Evolutionary conservation across 2,113 vertebrate species (phyloP), one percentile per base, ranked within the genome.

Genomic region (Todiramphus saurophagus): DNA sequence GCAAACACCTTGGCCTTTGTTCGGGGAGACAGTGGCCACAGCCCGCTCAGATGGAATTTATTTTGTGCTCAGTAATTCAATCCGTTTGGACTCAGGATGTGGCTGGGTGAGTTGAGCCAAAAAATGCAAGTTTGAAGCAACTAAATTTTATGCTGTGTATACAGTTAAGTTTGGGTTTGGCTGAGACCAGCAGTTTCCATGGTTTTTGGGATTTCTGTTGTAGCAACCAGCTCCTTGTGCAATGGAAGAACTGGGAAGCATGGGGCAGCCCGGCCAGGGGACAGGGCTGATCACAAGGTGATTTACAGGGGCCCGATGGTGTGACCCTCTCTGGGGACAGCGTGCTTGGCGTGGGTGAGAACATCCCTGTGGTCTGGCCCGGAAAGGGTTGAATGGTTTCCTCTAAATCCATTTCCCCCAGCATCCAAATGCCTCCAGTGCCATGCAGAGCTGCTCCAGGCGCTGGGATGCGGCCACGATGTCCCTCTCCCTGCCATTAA

Each of bases 41-140:
- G 91, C 94, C 96, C 14, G 16, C 95, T 96, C 93, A 95, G 93
- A 96, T 97, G 97, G 96, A 97, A 97, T 96, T 95, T 90, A 97
- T 98, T 98, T 97, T 96, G 97, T 72, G 89, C 94, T 95, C 25
- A 7, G 95, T 98, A 98, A 98, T 97, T 97, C 95, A 97, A 97
- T 90, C 97, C 96, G 87, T 91, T 97, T 35, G 39, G 87, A 94
- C 97, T 98, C 97, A 98, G 98, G 97, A 98, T 98, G 97, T 97
- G 97, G 97, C 97, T 83, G 55, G 80, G 80, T 87, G 81, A 86
- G 78, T 35, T 74, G 87, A 96, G 98, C 98, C 98, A 98, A 98
- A 96, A 97, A 97, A 97, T 93, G 96, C 90, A 84, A 96, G 96
- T 96, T 97, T 95, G 93, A 97, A 96, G 96, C 89, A 97, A 87